Base-by-base conservation (phyloP, 2,797 vertebrate genomes). In the Poecilia wingei region DNA sequence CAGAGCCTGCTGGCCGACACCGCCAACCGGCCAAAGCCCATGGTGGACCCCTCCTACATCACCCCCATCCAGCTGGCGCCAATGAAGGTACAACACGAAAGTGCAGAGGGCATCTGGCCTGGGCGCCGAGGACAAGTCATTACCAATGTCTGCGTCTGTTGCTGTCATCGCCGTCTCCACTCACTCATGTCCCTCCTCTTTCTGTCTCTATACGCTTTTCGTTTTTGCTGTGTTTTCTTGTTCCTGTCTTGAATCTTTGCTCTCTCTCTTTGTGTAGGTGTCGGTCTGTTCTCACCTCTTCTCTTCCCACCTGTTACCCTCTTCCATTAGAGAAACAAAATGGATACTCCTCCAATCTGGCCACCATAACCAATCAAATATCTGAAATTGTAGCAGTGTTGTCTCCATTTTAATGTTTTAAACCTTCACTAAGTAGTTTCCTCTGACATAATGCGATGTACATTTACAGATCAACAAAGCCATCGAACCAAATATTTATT, bases 11-110 rank as follows among this genome's bases (percentile, higher is more conserved):
- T 99, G 85, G 98, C 98, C 0, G 98, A 99, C 93, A 99, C 98
- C 0, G 98, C 98, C 85, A 99, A 99, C 94, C 93, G 98, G 51
- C 98, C 98, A 0, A 99, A 98, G 93, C 98, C 98, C 82, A 97
- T 99, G 98, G 98, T 99, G 89, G 98, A 99, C 93, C 98, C 98
- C 6, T 99, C 98, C 47, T 99, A 98, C 92, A 99, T 99, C 94
- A 99, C 98, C 4, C 98, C 98, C 82, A 99, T 99, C 79, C 98
- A 99, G 90, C 97, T 99, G 78, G 98, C 98, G 0, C 98, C 98
- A 31, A 99, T 99, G 98, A 99, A 99, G 98, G 98, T 99, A 94
- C 28, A 82, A 85, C 75, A 77, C 68, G 74, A 79, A 57, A 33
- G 47, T 39, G 80, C 74, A 72, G 31, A 80, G 66, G 72, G 22